A percentile compares a stretch with the other conserved stretches of the same genome.
phyloP scores from a whole-genome alignment of 2,888 invertebrate species.

The Dasypogon diadema region DNA sequence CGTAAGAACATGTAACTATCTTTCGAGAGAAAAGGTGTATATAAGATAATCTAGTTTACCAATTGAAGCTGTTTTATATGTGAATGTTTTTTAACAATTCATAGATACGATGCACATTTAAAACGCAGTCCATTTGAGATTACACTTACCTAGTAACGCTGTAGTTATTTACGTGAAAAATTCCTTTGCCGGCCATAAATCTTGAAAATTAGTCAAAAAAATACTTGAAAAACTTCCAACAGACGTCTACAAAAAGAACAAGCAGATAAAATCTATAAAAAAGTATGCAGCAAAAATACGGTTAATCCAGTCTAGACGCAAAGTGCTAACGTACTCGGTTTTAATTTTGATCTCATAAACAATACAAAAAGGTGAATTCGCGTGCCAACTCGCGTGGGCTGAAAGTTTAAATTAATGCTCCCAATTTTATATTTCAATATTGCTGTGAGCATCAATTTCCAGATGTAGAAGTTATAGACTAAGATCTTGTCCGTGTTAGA shows the following conservation, averaged over 20 bases:
- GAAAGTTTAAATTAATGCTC: constrained; percentile 6
- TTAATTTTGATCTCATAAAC: constrained; percentile 34
- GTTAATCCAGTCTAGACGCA: constrained; percentile 46
- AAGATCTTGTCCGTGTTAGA: too few relatives aligned
- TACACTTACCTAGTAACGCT: neutral
- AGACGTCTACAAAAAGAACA: neutral
- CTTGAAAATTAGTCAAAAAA: neutral
- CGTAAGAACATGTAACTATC: too few relatives aligned
- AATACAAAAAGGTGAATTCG: constrained; percentile 40
- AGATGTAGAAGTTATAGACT: constrained; percentile 24
- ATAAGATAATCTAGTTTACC: too few relatives aligned
- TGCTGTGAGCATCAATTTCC: constrained; percentile 17
- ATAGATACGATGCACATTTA: too few relatives aligned
- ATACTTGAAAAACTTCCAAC: neutral
- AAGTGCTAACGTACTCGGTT: constrained; percentile 38
- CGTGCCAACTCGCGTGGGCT: constrained; percentile 43
- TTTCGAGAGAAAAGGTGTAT: too few relatives aligned
- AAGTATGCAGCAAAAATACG: constrained; percentile 8
- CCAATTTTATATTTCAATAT: neutral
- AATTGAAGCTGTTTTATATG: too few relatives aligned
- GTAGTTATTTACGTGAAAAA: neutral
- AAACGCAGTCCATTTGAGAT: neutral
- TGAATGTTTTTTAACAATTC: too few relatives aligned
- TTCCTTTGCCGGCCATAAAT: neutral
- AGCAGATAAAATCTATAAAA: constrained; percentile 4